These are phyloP conservation scores for Dryobota labecula DNA, from an alignment of 2,888 invertebrate species.

Conservation along the genomic window DNA sequence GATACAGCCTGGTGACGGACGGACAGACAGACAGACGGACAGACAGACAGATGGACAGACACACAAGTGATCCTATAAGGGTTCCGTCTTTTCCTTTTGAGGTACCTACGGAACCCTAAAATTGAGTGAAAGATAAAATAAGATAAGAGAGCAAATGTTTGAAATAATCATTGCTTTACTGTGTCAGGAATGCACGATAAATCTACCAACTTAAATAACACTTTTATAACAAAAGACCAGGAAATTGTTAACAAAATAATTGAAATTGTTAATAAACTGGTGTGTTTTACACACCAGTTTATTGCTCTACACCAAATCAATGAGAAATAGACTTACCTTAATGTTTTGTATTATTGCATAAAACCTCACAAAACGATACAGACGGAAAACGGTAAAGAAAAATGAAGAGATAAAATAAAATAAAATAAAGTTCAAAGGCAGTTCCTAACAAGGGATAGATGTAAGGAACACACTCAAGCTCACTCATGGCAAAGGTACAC, in stretches of 20 bases:
- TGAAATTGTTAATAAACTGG: too few relatives aligned
- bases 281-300: too few relatives aligned
- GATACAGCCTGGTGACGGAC: too few relatives aligned
- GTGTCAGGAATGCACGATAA: not conserved
- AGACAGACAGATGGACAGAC: too few relatives aligned
- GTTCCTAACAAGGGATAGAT: constrained; percentile 52
- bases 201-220: not conserved
- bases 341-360: not conserved
- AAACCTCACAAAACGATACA: constrained; percentile 17
- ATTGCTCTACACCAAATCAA: constrained; percentile 1
- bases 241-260: not conserved
- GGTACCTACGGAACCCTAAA: too few relatives aligned
- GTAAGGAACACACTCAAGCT: constrained; percentile 37
- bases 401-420: constrained; percentile 23
- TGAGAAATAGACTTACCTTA: not conserved
- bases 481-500: constrained; percentile 36
- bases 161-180: not conserved
- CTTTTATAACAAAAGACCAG: not conserved
- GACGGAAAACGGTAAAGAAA: constrained; percentile 7
- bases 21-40: too few relatives aligned
- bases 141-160: not conserved
- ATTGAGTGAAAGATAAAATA: not conserved
- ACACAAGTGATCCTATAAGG: too few relatives aligned
- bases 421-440: constrained; percentile 46
- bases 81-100: too few relatives aligned